Base-by-base conservation (phyloP, 2,797 vertebrate genomes). In the Picus viridis region DNA sequence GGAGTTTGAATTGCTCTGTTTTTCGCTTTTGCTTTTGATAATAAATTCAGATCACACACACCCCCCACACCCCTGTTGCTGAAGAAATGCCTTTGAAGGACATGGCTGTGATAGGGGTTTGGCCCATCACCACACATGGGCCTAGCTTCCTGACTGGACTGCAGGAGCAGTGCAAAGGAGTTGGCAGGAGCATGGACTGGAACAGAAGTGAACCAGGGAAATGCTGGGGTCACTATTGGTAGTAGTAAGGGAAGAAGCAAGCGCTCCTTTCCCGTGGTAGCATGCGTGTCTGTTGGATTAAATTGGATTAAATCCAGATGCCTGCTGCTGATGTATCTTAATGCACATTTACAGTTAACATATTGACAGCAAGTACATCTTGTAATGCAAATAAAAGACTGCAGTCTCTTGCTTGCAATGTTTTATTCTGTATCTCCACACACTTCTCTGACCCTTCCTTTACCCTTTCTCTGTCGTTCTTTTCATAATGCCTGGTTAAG, bases 171-270 rank as follows among this genome's bases (percentile, higher is more conserved):
- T 87, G 73, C 59, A 77, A 59, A 85, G 87, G 58, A 53, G 26
- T 89, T 95, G 93, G 92, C 89, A 95, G 76, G 82, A 94, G 49
- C 13, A 20, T 72, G 43, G 83, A 83, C 67, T 43, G 22, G n/a
- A 92, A 13, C 89, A 94, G 67, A 85, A 88, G 29, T 39, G 23
- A 90, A 75, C 12, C 2, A 7, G 43, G 61, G n/a, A 65, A 91
- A 67, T 59, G 72, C 51, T 59, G 29, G 56, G 39, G 53, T 57
- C 92, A 47, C 14, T 83, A 27, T 15, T 72, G 51, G 19, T 80
- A 75, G 65, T 74, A 74, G 78, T 84, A 83, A 87, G 51, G 36
- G 36, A 74, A 74, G 80, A 77, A 84, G 47, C 4, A 27, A 56
- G 43, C 62, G 24, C 29, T 73, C 27, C 41, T 57, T 54, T 62